Conservation (phyloP, 2,888 invertebrate species). For the Teinopalpus imperialis region DNA sequence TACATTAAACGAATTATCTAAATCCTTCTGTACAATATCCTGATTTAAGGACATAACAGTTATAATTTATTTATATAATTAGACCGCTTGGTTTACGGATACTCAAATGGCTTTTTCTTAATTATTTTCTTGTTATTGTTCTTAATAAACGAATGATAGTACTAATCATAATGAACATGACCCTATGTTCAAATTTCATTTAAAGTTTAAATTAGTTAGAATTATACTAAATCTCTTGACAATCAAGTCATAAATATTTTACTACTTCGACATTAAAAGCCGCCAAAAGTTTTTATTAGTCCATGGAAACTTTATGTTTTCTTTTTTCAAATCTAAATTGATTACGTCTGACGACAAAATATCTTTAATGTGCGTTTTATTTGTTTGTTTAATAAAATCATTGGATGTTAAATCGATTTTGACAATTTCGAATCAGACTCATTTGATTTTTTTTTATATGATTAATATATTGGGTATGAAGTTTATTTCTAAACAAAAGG, state of each 20-base stretch:
- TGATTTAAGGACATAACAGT: not conserved
- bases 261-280: not conserved
- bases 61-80: not conserved
- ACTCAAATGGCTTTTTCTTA: too few relatives aligned
- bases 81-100: too few relatives aligned
- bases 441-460: not conserved
- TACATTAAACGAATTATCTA: not conserved
- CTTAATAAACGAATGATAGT: too few relatives aligned
- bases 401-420: not conserved
- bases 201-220: too few relatives aligned
- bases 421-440: not conserved
- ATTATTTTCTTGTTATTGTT: too few relatives aligned
- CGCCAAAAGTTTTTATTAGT: not conserved
- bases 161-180: too few relatives aligned
- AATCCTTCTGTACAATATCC: not conserved
- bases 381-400: not conserved
- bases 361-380: not conserved
- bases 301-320: constrained; percentile 1
- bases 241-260: not conserved
- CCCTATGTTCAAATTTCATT: too few relatives aligned
- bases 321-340: not conserved
- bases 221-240: not conserved
- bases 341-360: not conserved
- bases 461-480: too few relatives aligned
- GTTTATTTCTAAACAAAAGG: not conserved